Evolutionary conservation across 2,888 invertebrate species (phyloP).

Genomic region (Protophormia terraenovae): DNA sequence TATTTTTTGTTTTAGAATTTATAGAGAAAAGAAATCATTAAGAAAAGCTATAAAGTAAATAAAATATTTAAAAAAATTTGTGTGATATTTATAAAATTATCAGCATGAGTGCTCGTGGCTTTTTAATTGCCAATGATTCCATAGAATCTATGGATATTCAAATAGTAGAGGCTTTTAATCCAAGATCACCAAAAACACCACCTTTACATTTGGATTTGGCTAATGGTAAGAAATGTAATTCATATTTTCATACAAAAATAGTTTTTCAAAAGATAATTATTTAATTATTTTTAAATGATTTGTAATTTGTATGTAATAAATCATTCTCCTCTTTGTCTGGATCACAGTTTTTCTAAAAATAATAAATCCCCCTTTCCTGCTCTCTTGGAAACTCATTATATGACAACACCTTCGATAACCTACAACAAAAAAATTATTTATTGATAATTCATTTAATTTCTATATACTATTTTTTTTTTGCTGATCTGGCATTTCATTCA

Average conservation of each 20-base stretch:
- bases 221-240: slow-evolving; percentile 30
- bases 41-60: background rate
- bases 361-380: background rate
- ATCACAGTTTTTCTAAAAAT: no score
- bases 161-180: slow-evolving; percentile 39
- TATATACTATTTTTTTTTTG: background rate
- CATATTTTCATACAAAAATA: background rate
- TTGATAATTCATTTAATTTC: background rate
- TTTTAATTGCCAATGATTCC: slow-evolving; percentile 69
- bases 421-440: background rate
- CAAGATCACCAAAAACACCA: slow-evolving; percentile 52
- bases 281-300: no score
- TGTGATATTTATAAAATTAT: background rate
- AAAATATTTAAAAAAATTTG: background rate
- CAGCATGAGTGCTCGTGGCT: slow-evolving; percentile 72
- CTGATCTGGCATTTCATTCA: background rate
- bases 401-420: slow-evolving; percentile 1
- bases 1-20: background rate
- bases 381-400: background rate
- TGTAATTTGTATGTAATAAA: no score
- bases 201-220: slow-evolving; percentile 45
- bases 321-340: no score
- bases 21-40: background rate
- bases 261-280: no score
- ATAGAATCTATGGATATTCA: slow-evolving; percentile 65